Evolutionary conservation across 2,797 vertebrate genomes (phyloP), one percentile per base, ranked within the genome.

Genomic region (Synanceia verrucosa): DNA sequence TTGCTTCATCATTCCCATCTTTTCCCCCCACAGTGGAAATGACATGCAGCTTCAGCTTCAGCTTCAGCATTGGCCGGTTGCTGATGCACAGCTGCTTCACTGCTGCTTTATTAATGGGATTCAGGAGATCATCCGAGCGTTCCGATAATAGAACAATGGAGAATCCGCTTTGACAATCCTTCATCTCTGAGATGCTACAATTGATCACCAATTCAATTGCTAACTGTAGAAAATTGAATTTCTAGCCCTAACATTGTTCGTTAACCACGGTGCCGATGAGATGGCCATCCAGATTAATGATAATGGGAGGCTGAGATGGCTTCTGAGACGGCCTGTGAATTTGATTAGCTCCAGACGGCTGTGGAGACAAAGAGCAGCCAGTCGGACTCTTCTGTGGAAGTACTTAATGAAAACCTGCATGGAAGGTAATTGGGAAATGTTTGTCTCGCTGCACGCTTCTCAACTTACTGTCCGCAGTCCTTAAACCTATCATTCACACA

Each of bases 161-260:
- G 72, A 81, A 82, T 70, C 79, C 18, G 79, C 90, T 92, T 85
- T 90, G 91, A 92, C 89, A 84, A 93, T 93, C 88, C 85, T 83
- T 93, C 93, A 93, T 94, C 88, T 93, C 86, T 65, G 77, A 86
- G 88, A 92, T 77, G 80, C 85, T 89, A 79, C 91, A 88, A 93
- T 94, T 94, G 92, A 95, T 95, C 93, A 93, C 91, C 90, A 89
- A 90, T 94, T 93, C 91, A 91, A 93, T 92, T 92, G 91, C 89
- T 94, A 94, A 94, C 93, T 89, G 93, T 85, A 88, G 89, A 93
- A 93, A 94, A 95, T 94, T 94, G 87, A 94, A 95, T 95, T 94
- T 92, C 86, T 91, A 91, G 90, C 90, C 91, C 90, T 94, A 93
- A 94, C 93, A 94, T 94, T 94, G 94, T 94, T 93, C 92, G 92